phyloP scores from a whole-genome alignment of 2,888 invertebrate genomes.

The Coremacera marginata region DNA sequence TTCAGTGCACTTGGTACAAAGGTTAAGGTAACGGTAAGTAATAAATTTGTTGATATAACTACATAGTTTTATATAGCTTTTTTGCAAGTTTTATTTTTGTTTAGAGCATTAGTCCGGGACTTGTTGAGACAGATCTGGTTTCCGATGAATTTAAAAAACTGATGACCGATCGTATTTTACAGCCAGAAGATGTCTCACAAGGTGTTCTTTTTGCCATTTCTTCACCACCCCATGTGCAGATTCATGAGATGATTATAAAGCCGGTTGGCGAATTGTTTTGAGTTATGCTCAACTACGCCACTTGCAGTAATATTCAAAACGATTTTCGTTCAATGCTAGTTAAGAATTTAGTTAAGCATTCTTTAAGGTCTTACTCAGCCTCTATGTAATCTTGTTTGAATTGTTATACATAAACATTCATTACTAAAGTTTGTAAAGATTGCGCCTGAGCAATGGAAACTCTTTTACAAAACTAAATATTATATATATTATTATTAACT shows the following conservation, averaged over 20 bases:
- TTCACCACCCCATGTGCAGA: slow-evolving; percentile 61
- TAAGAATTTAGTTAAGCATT: no score
- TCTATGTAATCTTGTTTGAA: no score
- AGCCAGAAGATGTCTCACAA: slow-evolving; percentile 58
- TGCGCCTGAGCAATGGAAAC: no score
- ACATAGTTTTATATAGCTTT: no score
- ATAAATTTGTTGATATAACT: slow-evolving; percentile 37
- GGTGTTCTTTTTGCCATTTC: slow-evolving; percentile 58
- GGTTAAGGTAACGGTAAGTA: slow-evolving; percentile 61
- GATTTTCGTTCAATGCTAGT: no score
- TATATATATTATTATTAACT: no score
- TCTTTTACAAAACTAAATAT: no score
- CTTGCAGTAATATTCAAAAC: no score
- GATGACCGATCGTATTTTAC: slow-evolving; percentile 44
- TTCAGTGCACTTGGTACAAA: slow-evolving; percentile 55
- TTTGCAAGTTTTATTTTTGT: not conserved
- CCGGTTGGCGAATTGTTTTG: slow-evolving; percentile 56
- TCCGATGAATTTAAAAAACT: slow-evolving; percentile 50
- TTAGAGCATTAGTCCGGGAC: slow-evolving; percentile 63
- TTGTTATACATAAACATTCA: no score
- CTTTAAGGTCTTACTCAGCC: no score
- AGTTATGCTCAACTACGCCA: no score
- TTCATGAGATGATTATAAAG: slow-evolving; percentile 59
- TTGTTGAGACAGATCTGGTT: slow-evolving; percentile 58
- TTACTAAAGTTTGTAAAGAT: no score